A percentile compares a stretch with the other conserved stretches of the same genome.
Evolutionary conservation across 1,140 invertebrate genomes (phyloP).

Genomic region (Drosophila lacertosa): DNA sequence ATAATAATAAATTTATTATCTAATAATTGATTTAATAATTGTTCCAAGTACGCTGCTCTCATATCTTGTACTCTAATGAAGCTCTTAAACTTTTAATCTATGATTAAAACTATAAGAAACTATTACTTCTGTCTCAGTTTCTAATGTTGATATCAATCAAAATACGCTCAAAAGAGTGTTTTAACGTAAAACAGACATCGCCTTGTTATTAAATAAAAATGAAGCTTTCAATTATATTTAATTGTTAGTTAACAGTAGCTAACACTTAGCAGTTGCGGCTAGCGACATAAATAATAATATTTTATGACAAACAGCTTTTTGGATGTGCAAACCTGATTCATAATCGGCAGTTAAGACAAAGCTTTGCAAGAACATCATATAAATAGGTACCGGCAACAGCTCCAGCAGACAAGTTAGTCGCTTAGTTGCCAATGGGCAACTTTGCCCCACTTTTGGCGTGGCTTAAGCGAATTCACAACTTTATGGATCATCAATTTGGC

Average conservation of each 20-base stretch:
- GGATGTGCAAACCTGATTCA: conserved; percentile 1
- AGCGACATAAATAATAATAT: neutral
- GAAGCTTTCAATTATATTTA: conserved; percentile 1
- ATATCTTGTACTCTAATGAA: too few species aligned
- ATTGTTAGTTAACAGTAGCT: conserved; percentile 6
- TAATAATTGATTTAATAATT: too few species aligned
- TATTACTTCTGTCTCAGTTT: neutral
- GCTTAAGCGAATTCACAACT: neutral
- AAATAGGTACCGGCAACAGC: neutral
- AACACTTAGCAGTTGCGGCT: neutral
- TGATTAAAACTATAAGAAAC: too few species aligned
- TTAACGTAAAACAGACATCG: neutral
- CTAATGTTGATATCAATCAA: neutral
- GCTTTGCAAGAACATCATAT: conserved; percentile 1
- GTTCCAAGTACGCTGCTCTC: too few species aligned
- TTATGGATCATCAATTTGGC: neutral
- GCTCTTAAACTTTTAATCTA: too few species aligned
- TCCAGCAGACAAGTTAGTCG: neutral
- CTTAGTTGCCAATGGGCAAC: neutral
- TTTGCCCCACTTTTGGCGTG: neutral
- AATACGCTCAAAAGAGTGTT: neutral
- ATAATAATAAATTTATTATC: too few species aligned
- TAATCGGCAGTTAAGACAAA: neutral
- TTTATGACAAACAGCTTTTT: neutral
- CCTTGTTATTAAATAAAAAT: neutral